A percentile compares a stretch with the other conserved stretches of the same genome.
phyloP scores from a whole-genome alignment of 2,113 vertebrate genomes.

The Lophochroa leadbeateri region DNA sequence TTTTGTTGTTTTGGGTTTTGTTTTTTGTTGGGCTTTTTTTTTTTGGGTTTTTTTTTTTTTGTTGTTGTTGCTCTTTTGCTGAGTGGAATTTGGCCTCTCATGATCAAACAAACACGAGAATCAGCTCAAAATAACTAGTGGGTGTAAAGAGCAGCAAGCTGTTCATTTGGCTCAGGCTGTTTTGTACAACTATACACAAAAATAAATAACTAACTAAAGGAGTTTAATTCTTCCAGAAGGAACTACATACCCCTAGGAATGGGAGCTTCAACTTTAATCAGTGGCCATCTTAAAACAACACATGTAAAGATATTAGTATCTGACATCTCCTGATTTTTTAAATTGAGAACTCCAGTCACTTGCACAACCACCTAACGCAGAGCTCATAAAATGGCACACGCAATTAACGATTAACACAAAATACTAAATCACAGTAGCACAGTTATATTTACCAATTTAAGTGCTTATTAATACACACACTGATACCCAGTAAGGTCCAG shows the following conservation, averaged over 20 bases:
- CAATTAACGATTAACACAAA: background rate
- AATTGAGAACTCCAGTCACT: background rate
- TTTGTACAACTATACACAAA: background rate
- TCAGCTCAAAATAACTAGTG: background rate
- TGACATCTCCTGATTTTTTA: background rate
- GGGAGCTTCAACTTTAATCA: background rate
- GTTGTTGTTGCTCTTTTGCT: background rate
- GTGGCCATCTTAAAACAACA: background rate
- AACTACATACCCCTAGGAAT: background rate
- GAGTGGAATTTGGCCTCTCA: conserved; percentile 29
- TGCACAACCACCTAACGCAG: background rate
- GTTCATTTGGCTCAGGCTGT: conserved; percentile 13
- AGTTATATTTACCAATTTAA: background rate
- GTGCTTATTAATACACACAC: background rate
- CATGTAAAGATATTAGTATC: background rate
- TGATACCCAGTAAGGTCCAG: background rate
- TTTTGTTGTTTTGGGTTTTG: background rate
- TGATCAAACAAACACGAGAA: conserved; percentile 11
- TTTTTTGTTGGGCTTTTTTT: background rate
- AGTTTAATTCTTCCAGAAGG: background rate
- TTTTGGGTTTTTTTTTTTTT: background rate
- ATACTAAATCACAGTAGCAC: background rate
- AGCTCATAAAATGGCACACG: background rate
- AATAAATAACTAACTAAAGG: background rate
- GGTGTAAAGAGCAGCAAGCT: conserved; percentile 29